These are phyloP conservation scores for Xiphorhynchus elegans DNA, from an alignment of 2,113 vertebrate genomes.

Conservation along the genomic window DNA sequence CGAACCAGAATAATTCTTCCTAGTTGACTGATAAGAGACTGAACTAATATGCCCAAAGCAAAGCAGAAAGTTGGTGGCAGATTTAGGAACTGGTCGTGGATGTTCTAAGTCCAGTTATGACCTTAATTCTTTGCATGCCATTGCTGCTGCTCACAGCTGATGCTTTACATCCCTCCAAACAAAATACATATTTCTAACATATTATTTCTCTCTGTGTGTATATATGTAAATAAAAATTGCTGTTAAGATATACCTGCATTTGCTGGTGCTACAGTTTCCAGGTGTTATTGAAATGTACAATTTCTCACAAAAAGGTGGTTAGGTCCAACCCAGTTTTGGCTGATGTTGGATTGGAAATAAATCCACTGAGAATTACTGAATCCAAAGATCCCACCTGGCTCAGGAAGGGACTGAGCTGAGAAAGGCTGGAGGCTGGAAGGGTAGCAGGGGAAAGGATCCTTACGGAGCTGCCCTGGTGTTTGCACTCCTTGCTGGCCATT, in stretches of 20 bases:
- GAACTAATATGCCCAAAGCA: slow-evolving; percentile 25
- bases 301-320: background rate
- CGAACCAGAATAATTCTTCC: background rate
- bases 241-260: background rate
- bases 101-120: background rate
- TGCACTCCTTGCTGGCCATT: background rate
- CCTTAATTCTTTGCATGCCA: background rate
- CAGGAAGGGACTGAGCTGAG: background rate
- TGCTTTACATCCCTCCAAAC: background rate
- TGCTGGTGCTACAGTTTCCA: background rate
- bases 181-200: background rate
- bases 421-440: background rate
- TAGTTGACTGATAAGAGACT: slow-evolving; percentile 7
- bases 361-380: background rate
- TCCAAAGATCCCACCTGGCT: background rate
- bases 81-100: background rate
- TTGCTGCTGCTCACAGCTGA: background rate
- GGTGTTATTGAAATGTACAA: background rate
- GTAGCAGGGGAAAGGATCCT: background rate
- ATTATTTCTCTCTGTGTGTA: fast-evolving
- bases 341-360: background rate
- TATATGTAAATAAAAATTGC: background rate
- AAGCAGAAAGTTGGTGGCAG: background rate
- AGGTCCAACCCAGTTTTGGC: background rate
- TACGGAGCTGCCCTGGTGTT: background rate